Base-by-base conservation (phyloP, 2,888 invertebrate genomes). In the Escarpia spicata region DNA sequence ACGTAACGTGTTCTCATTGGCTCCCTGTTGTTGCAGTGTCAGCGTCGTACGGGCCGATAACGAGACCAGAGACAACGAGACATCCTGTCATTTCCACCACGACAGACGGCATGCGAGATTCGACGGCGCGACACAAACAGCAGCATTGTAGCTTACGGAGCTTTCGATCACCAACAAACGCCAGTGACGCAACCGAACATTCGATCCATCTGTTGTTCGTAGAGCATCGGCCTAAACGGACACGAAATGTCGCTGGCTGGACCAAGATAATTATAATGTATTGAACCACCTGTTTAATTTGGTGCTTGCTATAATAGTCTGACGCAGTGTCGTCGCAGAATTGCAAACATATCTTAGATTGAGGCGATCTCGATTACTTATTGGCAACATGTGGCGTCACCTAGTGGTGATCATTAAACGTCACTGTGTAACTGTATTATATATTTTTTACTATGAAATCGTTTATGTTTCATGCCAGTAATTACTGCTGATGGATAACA, bases 131-230 rank as follows among this genome's bases (percentile, higher is more conserved):
- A 75, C 75, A 75, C 75, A 75, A 75, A 75, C 75, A 75, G 3
- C 75, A 75, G 75, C 19, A 75, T 75, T 75, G 75, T 75, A 75
- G 75, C 75, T 75, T n/a, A 75, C 75, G 75, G 19, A 75, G 26
- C 75, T 75, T 75, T 75, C 26, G 75, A 75, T 75, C 60, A 75
- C 75, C 75, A 75, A 4, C 75, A 26, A 75, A 75, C 75, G 75
- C 75, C 75, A 75, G 75, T 75, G 75, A 75, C 75, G 26, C 75
- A 75, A 75, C 75, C 75, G 75, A 26, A 75, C 75, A 75, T 75
- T 75, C 75, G 75, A 26, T 15, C 75, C 75, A 75, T 26, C 75
- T 6, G 6, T 75, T 75, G 75, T 75, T 75, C 75, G 75, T n/a
- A 19, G 26, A 75, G 6, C 75, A 75, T 75, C 75, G 26, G 75